Percentiles rank a stretch among this genome's conserved stretches.
phyloP scores from a whole-genome alignment of 2,888 invertebrate genomes.

The Auanema freiburgensis region DNA sequence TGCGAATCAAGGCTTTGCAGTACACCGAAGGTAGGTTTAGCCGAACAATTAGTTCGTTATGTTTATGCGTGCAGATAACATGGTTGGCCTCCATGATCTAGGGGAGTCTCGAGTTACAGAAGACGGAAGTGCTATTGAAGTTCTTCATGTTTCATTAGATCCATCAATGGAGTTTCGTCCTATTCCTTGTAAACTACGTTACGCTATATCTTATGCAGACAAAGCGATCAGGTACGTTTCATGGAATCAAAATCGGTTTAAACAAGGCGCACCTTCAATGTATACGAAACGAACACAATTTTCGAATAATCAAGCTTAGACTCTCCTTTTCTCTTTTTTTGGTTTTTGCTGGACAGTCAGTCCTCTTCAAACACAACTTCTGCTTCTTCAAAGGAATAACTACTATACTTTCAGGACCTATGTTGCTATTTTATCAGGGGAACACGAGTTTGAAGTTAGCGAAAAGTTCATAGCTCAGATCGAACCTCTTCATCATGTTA shows the following conservation, averaged over 20 bases:
- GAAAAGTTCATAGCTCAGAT: slow-evolving; percentile 48
- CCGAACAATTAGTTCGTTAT: neutral
- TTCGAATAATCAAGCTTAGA: too few species aligned
- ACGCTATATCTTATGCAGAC: slow-evolving; percentile 38
- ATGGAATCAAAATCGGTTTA: too few species aligned
- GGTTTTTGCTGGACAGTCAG: too few species aligned
- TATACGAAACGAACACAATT: too few species aligned
- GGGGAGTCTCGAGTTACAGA: slow-evolving; percentile 30
- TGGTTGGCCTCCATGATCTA: slow-evolving; percentile 40
- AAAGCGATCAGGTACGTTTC: slow-evolving; percentile 31
- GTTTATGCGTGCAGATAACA: slow-evolving; percentile 22
- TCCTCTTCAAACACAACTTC: too few species aligned
- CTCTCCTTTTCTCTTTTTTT: too few species aligned
- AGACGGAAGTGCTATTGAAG: slow-evolving; percentile 9
- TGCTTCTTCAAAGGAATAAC: too few species aligned
- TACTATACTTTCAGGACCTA: slow-evolving; percentile 25
- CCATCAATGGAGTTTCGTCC: slow-evolving; percentile 44
- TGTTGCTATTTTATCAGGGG: slow-evolving; percentile 39
- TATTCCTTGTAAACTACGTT: slow-evolving; percentile 41
- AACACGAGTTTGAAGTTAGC: slow-evolving; percentile 36
- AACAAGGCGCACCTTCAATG: too few species aligned
- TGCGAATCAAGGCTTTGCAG: slow-evolving; percentile 37
- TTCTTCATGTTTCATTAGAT: slow-evolving; percentile 37
- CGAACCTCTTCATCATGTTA: slow-evolving; percentile 38
- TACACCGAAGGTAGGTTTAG: slow-evolving; percentile 30